Percentiles rank a stretch among this genome's conserved stretches.
Evolutionary conservation across 1,140 invertebrate genomes (phyloP).

Genomic region (Stenopsyche tienmushanensis): DNA sequence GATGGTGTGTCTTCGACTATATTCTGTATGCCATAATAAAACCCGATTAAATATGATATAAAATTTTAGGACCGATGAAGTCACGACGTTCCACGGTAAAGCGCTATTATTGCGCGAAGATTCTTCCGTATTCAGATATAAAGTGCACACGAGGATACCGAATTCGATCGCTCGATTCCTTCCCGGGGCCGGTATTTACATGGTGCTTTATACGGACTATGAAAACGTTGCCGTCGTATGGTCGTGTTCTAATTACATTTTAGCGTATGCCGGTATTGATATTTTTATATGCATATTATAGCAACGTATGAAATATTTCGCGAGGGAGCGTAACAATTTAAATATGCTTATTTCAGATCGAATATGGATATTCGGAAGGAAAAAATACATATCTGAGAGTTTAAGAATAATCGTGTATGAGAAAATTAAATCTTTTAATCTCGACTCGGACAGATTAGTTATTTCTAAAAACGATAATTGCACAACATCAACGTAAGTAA

Average conservation of each 20-base stretch:
- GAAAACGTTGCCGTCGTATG: constrained; percentile 67
- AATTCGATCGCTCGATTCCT: constrained; percentile 62
- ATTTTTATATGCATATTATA: constrained; percentile 16
- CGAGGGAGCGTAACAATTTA: constrained; percentile 8
- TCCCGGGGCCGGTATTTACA: constrained; percentile 67
- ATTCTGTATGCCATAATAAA: not conserved
- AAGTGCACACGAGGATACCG: constrained; percentile 62
- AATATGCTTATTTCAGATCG: constrained; percentile 53
- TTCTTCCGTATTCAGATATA: constrained; percentile 57
- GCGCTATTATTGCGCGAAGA: constrained; percentile 54
- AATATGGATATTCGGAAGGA: constrained; percentile 64
- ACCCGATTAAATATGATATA: not conserved
- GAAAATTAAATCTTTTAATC: constrained; percentile 54
- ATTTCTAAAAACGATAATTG: constrained; percentile 65
- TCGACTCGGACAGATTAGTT: constrained; percentile 64
- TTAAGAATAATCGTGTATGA: constrained; percentile 61
- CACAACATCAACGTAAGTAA: not conserved
- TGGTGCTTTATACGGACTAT: constrained; percentile 71
- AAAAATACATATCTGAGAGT: constrained; percentile 59
- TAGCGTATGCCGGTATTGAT: constrained; percentile 56
- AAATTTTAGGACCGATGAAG: constrained; percentile 54
- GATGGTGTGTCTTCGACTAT: constrained; percentile 54
- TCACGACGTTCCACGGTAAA: constrained; percentile 51
- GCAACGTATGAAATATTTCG: constrained; percentile 6
- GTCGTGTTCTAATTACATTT: constrained; percentile 65